Evolutionary conservation across 2,113 vertebrate genomes (phyloP).

Genomic region (Calonectris borealis): DNA sequence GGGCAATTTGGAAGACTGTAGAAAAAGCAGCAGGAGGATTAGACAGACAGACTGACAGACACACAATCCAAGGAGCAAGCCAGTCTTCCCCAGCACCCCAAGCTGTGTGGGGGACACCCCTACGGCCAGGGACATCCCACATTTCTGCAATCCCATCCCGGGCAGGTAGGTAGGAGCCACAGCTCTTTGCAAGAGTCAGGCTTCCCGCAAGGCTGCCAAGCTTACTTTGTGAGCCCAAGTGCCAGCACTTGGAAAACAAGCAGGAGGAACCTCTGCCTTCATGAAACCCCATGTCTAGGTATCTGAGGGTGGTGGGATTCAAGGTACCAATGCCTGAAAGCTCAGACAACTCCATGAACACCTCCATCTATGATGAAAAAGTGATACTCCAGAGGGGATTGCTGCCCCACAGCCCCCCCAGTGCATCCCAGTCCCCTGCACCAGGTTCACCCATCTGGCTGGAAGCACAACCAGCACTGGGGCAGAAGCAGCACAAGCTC

Average conservation of each 20-base stretch:
- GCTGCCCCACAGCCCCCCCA: not conserved
- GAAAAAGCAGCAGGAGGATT: not conserved
- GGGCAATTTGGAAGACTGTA: not conserved
- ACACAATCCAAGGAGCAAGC: not conserved
- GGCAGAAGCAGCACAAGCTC: not conserved
- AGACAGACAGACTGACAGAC: too few species aligned
- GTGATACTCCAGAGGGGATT: not conserved
- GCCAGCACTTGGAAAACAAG: not conserved
- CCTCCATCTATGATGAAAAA: not conserved
- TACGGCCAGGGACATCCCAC: not conserved
- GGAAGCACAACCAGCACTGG: not conserved
- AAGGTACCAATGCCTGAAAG: not conserved
- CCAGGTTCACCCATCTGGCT: not conserved
- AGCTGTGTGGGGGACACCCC: not conserved
- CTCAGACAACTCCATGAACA: not conserved
- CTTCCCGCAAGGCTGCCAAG: not conserved
- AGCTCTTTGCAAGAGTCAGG: not conserved
- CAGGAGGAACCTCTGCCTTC: not conserved
- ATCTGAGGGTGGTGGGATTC: not conserved
- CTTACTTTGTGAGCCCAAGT: not conserved
- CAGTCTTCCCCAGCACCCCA: not conserved
- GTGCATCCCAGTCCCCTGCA: not conserved
- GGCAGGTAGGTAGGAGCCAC: not conserved
- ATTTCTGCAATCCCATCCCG: not conserved
- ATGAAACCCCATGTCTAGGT: rapidly evolving